A percentile compares a stretch with the other conserved stretches of the same genome.
Evolutionary conservation across 2,888 invertebrate species (phyloP).

Genomic region (Polydrusus tereticollis): DNA sequence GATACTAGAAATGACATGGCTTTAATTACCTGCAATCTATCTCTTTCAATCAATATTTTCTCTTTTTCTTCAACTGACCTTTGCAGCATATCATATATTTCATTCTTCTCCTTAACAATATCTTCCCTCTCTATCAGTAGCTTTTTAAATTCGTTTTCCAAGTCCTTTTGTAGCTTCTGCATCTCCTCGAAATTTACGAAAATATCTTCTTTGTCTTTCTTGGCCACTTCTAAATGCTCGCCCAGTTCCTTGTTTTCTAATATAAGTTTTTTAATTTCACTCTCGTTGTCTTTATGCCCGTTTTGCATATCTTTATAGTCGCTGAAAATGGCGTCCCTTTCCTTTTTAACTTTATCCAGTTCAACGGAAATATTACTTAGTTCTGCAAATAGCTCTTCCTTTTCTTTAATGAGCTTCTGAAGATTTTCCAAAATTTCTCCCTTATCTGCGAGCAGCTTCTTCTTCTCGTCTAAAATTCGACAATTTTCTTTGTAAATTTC

Average conservation of each 20-base stretch:
- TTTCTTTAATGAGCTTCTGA: conserved; percentile 44
- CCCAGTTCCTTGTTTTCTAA: conserved; percentile 23
- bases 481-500: conserved; percentile 24
- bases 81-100: conserved; percentile 36
- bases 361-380: conserved; percentile 12
- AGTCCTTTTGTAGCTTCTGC: conserved; percentile 16
- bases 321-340: conserved; percentile 4
- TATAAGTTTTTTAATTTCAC: conserved; percentile 31
- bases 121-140: conserved; percentile 24
- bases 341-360: conserved; percentile 22
- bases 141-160: conserved; percentile 28
- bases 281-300: conserved; percentile 31
- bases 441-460: conserved; percentile 21
- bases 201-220: conserved; percentile 3
- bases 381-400: conserved; percentile 38
- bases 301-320: conserved; percentile 24
- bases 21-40: conserved; percentile 20
- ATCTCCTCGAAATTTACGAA: conserved; percentile 12
- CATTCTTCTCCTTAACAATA: conserved; percentile 33
- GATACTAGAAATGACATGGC: no score
- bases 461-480: conserved; percentile 19
- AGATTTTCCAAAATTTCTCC: conserved; percentile 41
- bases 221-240: conserved; percentile 20
- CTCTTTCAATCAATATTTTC: conserved; percentile 17
- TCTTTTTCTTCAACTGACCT: conserved; percentile 36